Evolutionary conservation across 2,888 invertebrate genomes (phyloP).

Genomic region (Aleiodes alternator): DNA sequence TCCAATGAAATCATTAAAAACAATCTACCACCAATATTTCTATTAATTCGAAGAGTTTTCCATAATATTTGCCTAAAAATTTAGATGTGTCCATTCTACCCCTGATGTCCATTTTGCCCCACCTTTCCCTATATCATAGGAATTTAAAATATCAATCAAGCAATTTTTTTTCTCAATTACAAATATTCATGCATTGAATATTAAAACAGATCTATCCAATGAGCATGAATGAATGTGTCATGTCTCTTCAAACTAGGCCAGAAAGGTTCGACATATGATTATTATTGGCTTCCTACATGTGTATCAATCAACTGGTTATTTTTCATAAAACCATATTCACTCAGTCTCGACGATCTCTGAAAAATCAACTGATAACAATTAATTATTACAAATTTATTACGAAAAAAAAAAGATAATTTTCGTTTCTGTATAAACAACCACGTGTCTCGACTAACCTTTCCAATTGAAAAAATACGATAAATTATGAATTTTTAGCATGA

Average conservation of each 20-base stretch:
- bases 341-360: background rate
- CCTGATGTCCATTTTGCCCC: no score
- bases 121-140: background rate
- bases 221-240: slow-evolving; percentile 51
- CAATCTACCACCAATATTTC: no score
- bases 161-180: background rate
- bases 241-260: slow-evolving; percentile 45
- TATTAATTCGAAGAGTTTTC: no score
- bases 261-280: slow-evolving; percentile 34
- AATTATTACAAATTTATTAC: no score
- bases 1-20: no score
- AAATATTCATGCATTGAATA: slow-evolving; percentile 42
- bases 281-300: slow-evolving; percentile 45
- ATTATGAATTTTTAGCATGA: background rate
- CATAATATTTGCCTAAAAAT: no score
- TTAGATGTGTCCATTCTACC: no score
- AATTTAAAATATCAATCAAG: background rate
- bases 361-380: background rate
- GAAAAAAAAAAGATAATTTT: background rate
- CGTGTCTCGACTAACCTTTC: slow-evolving; percentile 8
- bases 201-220: slow-evolving; percentile 55
- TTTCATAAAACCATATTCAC: slow-evolving; percentile 16
- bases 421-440: background rate
- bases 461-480: background rate
- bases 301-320: slow-evolving; percentile 43